Evolutionary conservation across 2,797 vertebrate species (phyloP), one percentile per base, ranked within the genome.

Genomic region (Rousettus madagascariensis): DNA sequence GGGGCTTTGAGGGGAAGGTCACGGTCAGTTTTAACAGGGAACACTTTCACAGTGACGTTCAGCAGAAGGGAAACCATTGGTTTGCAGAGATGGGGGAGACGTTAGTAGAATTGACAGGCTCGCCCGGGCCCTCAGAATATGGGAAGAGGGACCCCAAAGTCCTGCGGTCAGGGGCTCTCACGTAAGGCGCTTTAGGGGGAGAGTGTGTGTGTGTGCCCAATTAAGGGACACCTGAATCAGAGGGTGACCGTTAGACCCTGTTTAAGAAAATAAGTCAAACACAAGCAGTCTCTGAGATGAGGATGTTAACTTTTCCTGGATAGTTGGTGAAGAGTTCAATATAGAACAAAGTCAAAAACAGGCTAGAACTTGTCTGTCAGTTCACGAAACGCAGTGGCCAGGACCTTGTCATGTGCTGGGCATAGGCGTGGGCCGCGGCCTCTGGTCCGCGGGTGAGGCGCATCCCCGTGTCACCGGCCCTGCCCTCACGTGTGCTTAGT

Each of bases 71-170:
- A 33, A 9, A 7, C 28, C 51, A 13, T 30, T 33, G 3, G 36
- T 33, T 49, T 33, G 66, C 55, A 57, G 59, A 66, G 30, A 12
- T 51, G 2, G 33, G 13, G 13, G 19, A 66, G 28, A 38, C 43
- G 59, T 30, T 75, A 79, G 68, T 75, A 79, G 68, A 55, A 87
- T 15, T 38, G 33, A 61, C 28, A 51, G n/a, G 49, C 30, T 93
- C 8, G 24, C 63, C 82, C 88, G 28, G 5, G 1, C 28, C 61
- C 78, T 89, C 28, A 41, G 68, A 57, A 46, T 51, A 1, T 38
- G 59, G 53, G 68, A 46, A 24, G 46, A 16, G 51, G 13, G 55
- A 16, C 17, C 17, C 79, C 30, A 63, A 5, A 22, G 28, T 77
- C 85, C 22, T 63, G 8, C 61, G 30, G 30, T 30, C 33, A n/a